A percentile compares a stretch with the other conserved stretches of the same genome.
phyloP scores from a whole-genome alignment of 2,113 vertebrate species.

The Periophthalmodon schlosseri region DNA sequence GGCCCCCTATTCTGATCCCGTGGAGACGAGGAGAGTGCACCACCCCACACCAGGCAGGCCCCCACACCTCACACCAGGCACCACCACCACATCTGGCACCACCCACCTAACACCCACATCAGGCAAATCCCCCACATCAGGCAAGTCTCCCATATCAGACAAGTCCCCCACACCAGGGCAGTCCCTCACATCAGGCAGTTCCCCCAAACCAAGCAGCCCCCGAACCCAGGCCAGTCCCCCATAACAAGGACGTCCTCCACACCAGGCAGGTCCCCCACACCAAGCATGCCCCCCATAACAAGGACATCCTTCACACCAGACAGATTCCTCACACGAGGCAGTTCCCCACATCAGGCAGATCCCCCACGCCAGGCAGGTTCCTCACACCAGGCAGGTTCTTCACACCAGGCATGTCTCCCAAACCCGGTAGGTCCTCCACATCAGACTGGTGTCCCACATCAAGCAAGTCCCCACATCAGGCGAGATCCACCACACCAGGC shows the following conservation, averaged over 20 bases:
- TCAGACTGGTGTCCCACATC: too few relatives aligned
- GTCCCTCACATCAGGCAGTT: too few relatives aligned
- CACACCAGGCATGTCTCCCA: neutral
- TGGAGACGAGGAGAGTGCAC: constrained; percentile 95
- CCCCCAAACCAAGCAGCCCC: neutral
- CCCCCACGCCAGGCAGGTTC: too few relatives aligned
- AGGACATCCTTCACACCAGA: too few relatives aligned
- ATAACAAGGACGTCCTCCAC: too few relatives aligned
- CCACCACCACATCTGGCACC: neutral
- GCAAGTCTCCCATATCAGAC: neutral
- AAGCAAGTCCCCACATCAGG: too few relatives aligned
- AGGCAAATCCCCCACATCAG: neutral
- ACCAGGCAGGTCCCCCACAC: constrained; percentile 70
- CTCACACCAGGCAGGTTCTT: too few relatives aligned
- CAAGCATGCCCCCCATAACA: neutral
- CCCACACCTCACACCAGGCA: neutral
- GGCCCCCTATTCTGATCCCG: constrained; percentile 88
- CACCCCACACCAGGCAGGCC: constrained; percentile 92
- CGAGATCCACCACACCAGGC: constrained; percentile 71
- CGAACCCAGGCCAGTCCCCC: too few relatives aligned
- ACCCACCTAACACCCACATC: neutral
- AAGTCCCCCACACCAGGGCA: neutral
- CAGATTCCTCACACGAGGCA: too few relatives aligned
- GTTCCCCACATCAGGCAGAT: too few relatives aligned
- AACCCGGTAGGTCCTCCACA: neutral